A percentile compares a stretch with the other conserved stretches of the same genome.
Conservation (phyloP, 2,888 invertebrate species). For the Eupithecia insigniata region DNA sequence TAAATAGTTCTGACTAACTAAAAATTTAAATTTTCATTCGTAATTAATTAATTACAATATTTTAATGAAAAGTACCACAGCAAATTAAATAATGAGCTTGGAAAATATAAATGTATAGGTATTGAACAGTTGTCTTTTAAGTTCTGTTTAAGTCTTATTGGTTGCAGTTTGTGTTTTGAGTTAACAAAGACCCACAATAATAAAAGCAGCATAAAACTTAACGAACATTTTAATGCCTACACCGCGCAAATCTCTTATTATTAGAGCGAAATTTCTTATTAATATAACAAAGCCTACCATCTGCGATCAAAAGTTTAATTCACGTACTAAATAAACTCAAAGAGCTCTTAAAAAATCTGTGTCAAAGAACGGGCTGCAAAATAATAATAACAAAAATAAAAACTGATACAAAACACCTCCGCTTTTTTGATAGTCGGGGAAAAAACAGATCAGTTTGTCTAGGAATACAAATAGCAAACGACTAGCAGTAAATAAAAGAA, state of each 20-base stretch:
- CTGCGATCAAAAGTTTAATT: background rate
- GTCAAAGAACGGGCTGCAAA: background rate
- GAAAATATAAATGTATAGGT: background rate
- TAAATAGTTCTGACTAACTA: no score
- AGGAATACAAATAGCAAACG: conserved; percentile 38
- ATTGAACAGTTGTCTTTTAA: background rate
- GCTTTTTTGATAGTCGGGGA: background rate
- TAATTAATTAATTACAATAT: no score
- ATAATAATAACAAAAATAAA: background rate
- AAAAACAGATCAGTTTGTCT: conserved; percentile 34
- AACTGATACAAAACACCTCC: background rate
- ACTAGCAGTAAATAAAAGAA: conserved; percentile 54
- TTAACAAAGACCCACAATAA: background rate
- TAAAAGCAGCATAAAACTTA: background rate
- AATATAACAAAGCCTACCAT: background rate
- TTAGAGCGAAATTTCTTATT: background rate
- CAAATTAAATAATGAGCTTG: no score
- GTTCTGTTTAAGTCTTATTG: background rate
- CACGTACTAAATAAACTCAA: background rate
- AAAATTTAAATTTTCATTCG: no score
- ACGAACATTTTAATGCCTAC: background rate
- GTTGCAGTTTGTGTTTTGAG: background rate
- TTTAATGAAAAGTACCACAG: background rate
- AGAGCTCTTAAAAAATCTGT: background rate
- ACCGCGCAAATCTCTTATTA: no score